These are phyloP conservation scores for Hycleus cichorii DNA, from an alignment of 1,140 invertebrate genomes.

Conservation along the genomic window DNA sequence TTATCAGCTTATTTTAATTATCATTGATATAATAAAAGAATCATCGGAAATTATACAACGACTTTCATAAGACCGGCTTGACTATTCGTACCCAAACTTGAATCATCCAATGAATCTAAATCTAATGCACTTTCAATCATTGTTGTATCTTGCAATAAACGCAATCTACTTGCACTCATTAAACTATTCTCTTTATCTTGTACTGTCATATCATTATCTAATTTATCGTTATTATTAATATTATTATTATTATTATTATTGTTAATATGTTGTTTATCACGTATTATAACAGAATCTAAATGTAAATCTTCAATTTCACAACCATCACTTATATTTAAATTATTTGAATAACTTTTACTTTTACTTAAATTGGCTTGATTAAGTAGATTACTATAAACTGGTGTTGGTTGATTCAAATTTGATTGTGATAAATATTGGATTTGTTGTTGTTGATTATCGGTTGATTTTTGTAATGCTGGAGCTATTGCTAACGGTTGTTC, in stretches of 20 bases:
- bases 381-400: slow-evolving; percentile 36
- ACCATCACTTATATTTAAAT: slow-evolving; percentile 23
- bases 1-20: no score
- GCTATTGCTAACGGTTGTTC: slow-evolving; percentile 54
- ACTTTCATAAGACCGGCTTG: slow-evolving; percentile 38
- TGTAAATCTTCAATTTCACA: slow-evolving; percentile 29
- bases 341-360: slow-evolving; percentile 33
- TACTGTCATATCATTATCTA: slow-evolving; percentile 37
- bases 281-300: slow-evolving; percentile 35
- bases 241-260: slow-evolving; percentile 1
- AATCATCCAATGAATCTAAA: slow-evolving; percentile 69
- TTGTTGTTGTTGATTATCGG: slow-evolving; percentile 34
- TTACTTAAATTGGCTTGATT: slow-evolving; percentile 25
- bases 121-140: slow-evolving; percentile 83
- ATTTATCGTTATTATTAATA: slow-evolving; percentile 20
- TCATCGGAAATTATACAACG: slow-evolving; percentile 21
- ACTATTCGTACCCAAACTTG: slow-evolving; percentile 41
- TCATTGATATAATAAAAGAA: no score
- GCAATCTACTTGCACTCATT: slow-evolving; percentile 54
- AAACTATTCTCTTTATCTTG: slow-evolving; percentile 38
- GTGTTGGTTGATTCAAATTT: slow-evolving; percentile 34
- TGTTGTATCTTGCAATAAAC: slow-evolving; percentile 70
- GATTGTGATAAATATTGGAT: slow-evolving; percentile 38
- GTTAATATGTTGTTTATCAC: slow-evolving; percentile 26
- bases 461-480: slow-evolving; percentile 41